Evolutionary conservation across 2,888 invertebrate species (phyloP).

Genomic region (Muschampia staudingeri): DNA sequence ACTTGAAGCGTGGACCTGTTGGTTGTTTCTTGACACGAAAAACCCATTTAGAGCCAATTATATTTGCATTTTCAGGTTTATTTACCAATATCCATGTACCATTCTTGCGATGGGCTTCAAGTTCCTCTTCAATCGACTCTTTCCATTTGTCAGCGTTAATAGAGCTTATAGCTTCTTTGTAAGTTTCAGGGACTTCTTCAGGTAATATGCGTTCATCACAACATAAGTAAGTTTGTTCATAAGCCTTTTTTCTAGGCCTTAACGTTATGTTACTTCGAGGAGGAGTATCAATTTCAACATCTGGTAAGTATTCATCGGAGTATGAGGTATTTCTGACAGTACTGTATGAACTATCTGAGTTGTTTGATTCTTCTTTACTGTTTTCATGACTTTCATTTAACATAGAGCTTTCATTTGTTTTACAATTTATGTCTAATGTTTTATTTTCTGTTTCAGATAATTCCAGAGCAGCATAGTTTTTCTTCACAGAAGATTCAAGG

Average conservation of each 20-base stretch:
- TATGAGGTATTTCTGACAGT: too few relatives aligned
- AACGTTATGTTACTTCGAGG: not conserved
- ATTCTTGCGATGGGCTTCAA: conserved; percentile 50
- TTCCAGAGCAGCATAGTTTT: conserved; percentile 43
- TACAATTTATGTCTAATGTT: not conserved
- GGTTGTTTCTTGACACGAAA: conserved; percentile 64
- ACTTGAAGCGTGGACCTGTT: conserved; percentile 63
- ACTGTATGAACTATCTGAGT: too few relatives aligned
- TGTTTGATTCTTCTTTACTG: not conserved
- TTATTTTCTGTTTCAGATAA: conserved; percentile 1
- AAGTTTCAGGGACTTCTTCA: conserved; percentile 46
- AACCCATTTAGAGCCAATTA: conserved; percentile 65
- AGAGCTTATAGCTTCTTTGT: conserved; percentile 49
- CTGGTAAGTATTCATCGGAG: not conserved
- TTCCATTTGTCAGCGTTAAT: conserved; percentile 50
- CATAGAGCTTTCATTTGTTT: not conserved
- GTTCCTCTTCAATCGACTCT: conserved; percentile 50
- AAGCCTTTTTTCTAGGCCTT: not conserved
- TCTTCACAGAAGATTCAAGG: conserved; percentile 47
- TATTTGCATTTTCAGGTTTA: conserved; percentile 53
- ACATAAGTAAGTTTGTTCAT: conserved; percentile 15
- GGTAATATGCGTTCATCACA: conserved; percentile 48
- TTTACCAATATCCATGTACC: conserved; percentile 56
- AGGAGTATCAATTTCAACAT: not conserved
- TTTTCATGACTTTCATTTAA: not conserved